Base-by-base conservation (phyloP, 2,113 vertebrate species). In the Falco punctatus region DNA sequence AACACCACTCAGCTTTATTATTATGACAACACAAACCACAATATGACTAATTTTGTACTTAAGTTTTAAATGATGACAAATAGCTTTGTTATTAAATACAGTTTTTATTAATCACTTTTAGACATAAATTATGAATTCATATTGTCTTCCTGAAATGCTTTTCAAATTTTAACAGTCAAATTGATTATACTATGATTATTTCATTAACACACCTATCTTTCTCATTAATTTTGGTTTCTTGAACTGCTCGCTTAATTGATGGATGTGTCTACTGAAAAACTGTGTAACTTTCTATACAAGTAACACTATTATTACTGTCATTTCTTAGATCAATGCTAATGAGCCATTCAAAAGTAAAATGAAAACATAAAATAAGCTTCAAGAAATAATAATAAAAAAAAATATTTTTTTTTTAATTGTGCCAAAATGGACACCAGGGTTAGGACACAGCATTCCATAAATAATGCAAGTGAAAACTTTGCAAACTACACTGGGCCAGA, bases 121-220 rank as follows among this genome's bases (percentile, higher is more conserved):
- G 98, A 98, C 98, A 90, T 98, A 98, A 98, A 98, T 98, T 98
- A 98, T 98, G 98, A 98, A 98, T 98, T 98, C 98, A 97, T 98
- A 98, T 97, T 97, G 84, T 98, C 98, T 98, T 96, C 98, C 97
- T 98, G 98, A 98, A 98, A 98, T 98, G 98, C 98, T 98, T 98
- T 98, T 98, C 97, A 98, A 98, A 98, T 98, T 98, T 98, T 98
- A 98, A 98, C 98, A 98, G 98, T 98, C 98, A 98, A 98, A 98
- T 98, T 98, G 98, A 98, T 98, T 98, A 98, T 98, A 98, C 98
- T 98, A 98, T 98, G 98, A 98, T 98, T 98, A 98, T 98, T 98
- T 98, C 98, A 98, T 98, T 98, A 98, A 98, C 98, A 98, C 97
- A 98, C 98, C 98, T 98, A 98, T 98, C 98, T 98, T 98, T 98